Base-by-base conservation (phyloP, 1,140 invertebrate species). In the Procambarus clarkii region DNA sequence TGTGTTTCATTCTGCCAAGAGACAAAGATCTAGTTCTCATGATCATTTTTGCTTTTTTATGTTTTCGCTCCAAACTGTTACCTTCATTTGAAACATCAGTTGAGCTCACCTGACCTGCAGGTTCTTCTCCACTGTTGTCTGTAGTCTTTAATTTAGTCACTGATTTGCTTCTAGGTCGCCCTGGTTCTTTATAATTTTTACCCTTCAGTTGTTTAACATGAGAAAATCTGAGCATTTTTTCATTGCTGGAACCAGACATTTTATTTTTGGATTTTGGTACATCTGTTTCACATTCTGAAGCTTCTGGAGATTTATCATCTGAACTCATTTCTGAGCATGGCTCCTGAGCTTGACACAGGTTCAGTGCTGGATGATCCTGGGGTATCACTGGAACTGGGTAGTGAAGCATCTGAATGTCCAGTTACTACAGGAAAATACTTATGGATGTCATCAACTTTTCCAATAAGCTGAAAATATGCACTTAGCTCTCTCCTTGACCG, bases 381-480 rank as follows among this genome's bases (percentile, higher is more conserved):
- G 58, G 77, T 91, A n/a, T 93, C 92, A 85, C 92, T 92, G 50
- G 92, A 93, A 24, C 88, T 93, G 11, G 91, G 91, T 15, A 77
- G 44, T 24, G 92, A 91, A 69, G 88, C 78, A 79, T 88, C 91
- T 2, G 88, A 87, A 74, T 91, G 64, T 18, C 88, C 90, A 50
- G 86, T 86, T n/a, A 88, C 86, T 48, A 93, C 85, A 64, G 92
- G 92, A 71, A 93, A 93, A 80, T 93, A 93, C 50, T 93, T 93
- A 46, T 89, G 88, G 69, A 93, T 92, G 58, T 93, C 92, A 88
- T 93, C 92, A 13, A 93, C 91, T 84, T 93, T 93, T 8, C 92
- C 92, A 88, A 93, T 93, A 13, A 86, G 87, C 24, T 91, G 88
- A 58, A 93, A 93, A 69, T 93, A 92, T 5, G 88, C 48, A 78